A percentile compares a stretch with the other conserved stretches of the same genome.
phyloP scores from a whole-genome alignment of 2,888 invertebrate species.

The Archaeoteleia sp. region DNA sequence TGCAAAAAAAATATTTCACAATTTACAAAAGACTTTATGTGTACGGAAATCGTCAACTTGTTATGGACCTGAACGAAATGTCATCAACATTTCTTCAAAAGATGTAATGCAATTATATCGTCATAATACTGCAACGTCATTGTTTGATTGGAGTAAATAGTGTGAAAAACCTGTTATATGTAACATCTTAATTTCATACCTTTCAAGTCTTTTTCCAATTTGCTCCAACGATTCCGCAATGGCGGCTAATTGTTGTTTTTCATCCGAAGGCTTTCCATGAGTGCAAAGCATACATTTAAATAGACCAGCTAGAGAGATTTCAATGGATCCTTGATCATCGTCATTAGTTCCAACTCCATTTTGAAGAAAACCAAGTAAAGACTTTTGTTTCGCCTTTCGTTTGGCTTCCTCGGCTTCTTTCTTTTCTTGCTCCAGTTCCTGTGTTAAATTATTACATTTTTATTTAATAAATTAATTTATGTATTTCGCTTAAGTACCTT shows the following conservation, averaged over 20 bases:
- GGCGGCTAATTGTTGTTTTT: constrained; percentile 88
- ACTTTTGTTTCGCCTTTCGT: constrained; percentile 88
- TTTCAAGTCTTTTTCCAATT: constrained; percentile 87
- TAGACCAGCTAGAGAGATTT: constrained; percentile 90
- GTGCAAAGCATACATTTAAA: constrained; percentile 94
- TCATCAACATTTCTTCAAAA: no score
- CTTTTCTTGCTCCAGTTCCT: constrained; percentile 92
- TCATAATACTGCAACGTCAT: neutral
- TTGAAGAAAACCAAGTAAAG: constrained; percentile 87
- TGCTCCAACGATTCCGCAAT: constrained; percentile 90
- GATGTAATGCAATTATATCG: no score
- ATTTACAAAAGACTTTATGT: no score
- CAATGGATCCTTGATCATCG: constrained; percentile 92
- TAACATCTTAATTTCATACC: constrained; percentile 77
- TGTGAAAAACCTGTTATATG: no score
- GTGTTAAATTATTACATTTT: neutral
- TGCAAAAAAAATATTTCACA: constrained; percentile 63
- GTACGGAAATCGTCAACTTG: no score
- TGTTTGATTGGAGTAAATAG: no score
- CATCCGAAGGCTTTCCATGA: constrained; percentile 91
- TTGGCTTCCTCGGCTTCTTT: constrained; percentile 88
- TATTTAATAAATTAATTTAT: neutral
- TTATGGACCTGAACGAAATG: no score
- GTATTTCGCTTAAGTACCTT: no score
- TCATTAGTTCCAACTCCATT: constrained; percentile 81